Conservation (phyloP, 2,888 invertebrate genomes). For the Crematogaster levior region DNA sequence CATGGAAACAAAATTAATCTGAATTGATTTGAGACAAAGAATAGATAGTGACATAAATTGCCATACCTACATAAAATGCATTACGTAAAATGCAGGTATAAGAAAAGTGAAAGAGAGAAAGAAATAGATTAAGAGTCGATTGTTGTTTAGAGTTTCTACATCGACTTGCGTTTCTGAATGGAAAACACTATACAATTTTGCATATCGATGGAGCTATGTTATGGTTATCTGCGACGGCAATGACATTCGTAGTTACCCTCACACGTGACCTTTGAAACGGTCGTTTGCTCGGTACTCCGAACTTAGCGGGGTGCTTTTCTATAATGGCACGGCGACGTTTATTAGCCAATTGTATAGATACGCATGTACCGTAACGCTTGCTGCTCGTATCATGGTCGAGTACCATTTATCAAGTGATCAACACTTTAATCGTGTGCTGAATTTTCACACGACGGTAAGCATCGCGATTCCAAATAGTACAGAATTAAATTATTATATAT, state of each 20-base stretch:
- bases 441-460: constrained; percentile 12
- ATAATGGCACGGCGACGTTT: constrained; percentile 64
- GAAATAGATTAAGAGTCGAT: neutral
- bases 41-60: neutral
- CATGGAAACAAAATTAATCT: neutral
- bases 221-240: constrained; percentile 41
- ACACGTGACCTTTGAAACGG: constrained; percentile 61
- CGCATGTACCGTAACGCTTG: constrained; percentile 30
- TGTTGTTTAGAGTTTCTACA: neutral
- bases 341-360: constrained; percentile 63
- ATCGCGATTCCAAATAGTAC: neutral
- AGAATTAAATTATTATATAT: neutral
- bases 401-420: constrained; percentile 23
- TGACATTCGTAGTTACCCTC: constrained; percentile 55
- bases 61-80: too few relatives aligned
- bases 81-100: neutral
- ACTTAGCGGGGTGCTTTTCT: constrained; percentile 71
- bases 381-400: constrained; percentile 64
- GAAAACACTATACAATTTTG: neutral
- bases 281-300: constrained; percentile 41
- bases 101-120: neutral
- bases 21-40: neutral
- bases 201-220: neutral
- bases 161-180: neutral
- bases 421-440: neutral